Percentiles rank a stretch among this genome's conserved stretches.
These are phyloP conservation scores for Crotalus horridus DNA, from an alignment of 2,113 vertebrate species.

Conservation along the genomic window DNA sequence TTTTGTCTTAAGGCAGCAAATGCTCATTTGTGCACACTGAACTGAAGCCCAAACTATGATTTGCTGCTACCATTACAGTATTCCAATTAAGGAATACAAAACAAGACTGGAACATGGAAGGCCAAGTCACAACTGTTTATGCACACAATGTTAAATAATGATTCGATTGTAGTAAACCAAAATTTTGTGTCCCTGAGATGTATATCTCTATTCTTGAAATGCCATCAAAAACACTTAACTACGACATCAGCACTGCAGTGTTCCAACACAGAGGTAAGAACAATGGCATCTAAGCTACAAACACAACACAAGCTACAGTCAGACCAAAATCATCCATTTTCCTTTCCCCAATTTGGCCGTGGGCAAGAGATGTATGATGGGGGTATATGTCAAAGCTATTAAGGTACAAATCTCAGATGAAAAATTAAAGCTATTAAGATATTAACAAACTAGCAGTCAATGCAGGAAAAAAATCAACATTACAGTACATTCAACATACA, in stretches of 20 bases:
- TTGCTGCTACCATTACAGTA: neutral
- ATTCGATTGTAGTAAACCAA: neutral
- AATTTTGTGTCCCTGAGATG: neutral
- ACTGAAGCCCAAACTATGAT: too few relatives aligned
- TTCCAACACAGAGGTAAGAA: neutral
- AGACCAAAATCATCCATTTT: neutral
- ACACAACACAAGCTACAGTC: neutral
- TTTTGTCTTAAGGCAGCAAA: neutral
- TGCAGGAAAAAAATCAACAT: neutral
- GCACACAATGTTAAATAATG: neutral
- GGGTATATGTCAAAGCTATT: neutral
- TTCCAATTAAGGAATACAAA: neutral
- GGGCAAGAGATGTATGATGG: neutral
- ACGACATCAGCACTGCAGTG: neutral
- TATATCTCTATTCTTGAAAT: neutral
- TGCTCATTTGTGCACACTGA: neutral
- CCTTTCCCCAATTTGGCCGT: neutral
- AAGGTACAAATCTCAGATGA: neutral
- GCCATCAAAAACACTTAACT: neutral
- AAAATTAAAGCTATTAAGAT: neutral
- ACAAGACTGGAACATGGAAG: too few relatives aligned
- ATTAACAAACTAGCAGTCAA: neutral
- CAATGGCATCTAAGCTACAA: neutral
- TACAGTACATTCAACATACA: neutral
- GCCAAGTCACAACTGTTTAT: neutral